Evolutionary conservation across 2,888 invertebrate genomes (phyloP), one percentile per base, ranked within the genome.

Genomic region (Lycaena phlaeas): DNA sequence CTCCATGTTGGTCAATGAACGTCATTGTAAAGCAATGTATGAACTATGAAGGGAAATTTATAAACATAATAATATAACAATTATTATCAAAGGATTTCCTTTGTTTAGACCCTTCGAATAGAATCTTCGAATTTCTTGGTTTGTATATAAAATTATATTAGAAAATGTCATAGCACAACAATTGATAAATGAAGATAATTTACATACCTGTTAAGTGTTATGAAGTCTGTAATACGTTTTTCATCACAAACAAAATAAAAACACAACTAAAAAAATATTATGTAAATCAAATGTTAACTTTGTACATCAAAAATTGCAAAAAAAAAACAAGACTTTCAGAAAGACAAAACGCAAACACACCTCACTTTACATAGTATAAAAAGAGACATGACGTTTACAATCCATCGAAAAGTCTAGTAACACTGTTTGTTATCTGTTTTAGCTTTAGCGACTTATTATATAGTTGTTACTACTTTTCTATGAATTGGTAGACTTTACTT

Each of bases 291-390:
- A 30, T 41, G 45, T 40, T 18, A 36, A 46, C 27, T 45, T 36
- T 34, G 41, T 38, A 40, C 45, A 49, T 43, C 48, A 52, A 52
- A 49, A 41, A 52, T 50, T 46, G 46, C 31, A 34, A 18, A 49
- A 51, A 49, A 52, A 53, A 46, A 52, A 52, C 47, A 50, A 52
- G 48, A 53, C 44, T 50, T 41, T 10, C 26, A 40, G 38, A 47
- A 46, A 52, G 43, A 47, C 48, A 50, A 45, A 51, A 52, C 45
- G 46, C 48, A 52, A 50, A 55, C 52, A 53, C 53, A 53, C 50
- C 48, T 53, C 50, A 48, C n/a, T n/a, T 37, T 36, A 36, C 10
- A 31, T 26, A 9, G 27, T 31, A 40, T 15, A 40, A 17, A 40
- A 40, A n/a, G 12, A 15, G n/a, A 12, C 14, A 31, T 29, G 25